A percentile compares a stretch with the other conserved stretches of the same genome.
Conservation (phyloP, 2,888 invertebrate species). For the Synergus umbraculus region DNA sequence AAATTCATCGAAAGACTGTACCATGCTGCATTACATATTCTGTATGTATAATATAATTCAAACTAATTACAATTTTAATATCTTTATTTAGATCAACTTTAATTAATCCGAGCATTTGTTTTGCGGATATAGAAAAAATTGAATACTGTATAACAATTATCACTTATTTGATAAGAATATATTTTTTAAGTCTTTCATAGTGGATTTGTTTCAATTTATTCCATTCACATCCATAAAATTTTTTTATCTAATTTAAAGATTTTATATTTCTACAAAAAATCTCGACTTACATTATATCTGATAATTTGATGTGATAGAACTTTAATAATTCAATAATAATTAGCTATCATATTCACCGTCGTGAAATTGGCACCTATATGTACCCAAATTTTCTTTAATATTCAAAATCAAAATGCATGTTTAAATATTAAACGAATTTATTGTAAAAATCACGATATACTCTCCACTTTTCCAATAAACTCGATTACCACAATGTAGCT, state of each 20-base stretch:
- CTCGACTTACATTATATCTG: too few species aligned
- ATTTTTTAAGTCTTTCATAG: not conserved
- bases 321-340: too few species aligned
- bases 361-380: too few species aligned
- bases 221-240: not conserved
- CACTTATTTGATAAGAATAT: not conserved
- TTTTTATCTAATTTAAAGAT: not conserved
- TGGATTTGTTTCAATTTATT: not conserved
- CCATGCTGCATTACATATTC: not conserved
- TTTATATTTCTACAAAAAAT: not conserved
- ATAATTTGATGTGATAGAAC: too few species aligned
- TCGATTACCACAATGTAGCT: conserved; percentile 49
- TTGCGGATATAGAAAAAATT: not conserved
- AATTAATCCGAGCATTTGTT: not conserved
- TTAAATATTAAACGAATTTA: conserved; percentile 53
- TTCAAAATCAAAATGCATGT: not conserved
- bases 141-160: not conserved
- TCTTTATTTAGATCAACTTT: not conserved
- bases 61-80: not conserved
- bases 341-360: too few species aligned
- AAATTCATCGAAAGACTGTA: not conserved
- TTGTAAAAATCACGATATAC: conserved; percentile 53
- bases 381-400: too few species aligned
- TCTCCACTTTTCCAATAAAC: conserved; percentile 46
- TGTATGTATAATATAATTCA: not conserved